Evolutionary conservation across 2,113 vertebrate species (phyloP), one percentile per base, ranked within the genome.

Genomic region (Myiozetetes cayanensis): DNA sequence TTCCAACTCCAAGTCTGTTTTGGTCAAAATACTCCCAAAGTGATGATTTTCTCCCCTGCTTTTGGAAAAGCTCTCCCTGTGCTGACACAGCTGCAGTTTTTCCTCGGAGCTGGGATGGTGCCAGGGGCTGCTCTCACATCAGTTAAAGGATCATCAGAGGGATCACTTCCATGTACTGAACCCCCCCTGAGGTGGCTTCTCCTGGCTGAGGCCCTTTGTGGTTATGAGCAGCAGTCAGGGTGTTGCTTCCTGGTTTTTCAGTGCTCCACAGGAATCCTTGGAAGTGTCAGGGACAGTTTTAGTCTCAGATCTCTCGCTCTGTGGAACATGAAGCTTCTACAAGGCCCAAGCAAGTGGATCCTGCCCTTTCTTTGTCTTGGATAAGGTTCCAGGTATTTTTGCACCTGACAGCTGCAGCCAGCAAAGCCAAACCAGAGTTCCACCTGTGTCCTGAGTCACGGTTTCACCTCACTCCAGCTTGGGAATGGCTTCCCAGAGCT

Each of bases 211-310:
- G 2, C n/a, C 30, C 39, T 9, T 56, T 4, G 21, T 39, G 47
- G 46, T 4, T 84, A 61, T 31, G 30, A 72, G 58, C 77, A 76
- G 86, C 52, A 31, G 4, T 18, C 1, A 0, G 7, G 55, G 21
- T 0, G 0, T 44, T 41, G 53, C 35, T 63, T 46, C 35, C 83
- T 68, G 70, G 1, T 6, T 58, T 75, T 56, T 33, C 47, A 7
- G 30, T 46, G 47, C 50, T 87, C 31, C 30, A 2, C 28, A 3
- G 14, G 20, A 58, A 11, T 27, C 55, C 62, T 19, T 23, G 7
- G 30, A 5, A 8, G 24, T 44, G 14, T 17, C 31, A 55, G 7
- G 53, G 39, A 18, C 21, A 37, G 27, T 39, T 87, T 52, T 23
- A 10, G 53, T 80, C 53, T 47, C 37, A 44, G 58, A 4, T 82